Evolutionary conservation across 1,140 invertebrate genomes (phyloP).

Genomic region (Melanaphis sacchari): DNA sequence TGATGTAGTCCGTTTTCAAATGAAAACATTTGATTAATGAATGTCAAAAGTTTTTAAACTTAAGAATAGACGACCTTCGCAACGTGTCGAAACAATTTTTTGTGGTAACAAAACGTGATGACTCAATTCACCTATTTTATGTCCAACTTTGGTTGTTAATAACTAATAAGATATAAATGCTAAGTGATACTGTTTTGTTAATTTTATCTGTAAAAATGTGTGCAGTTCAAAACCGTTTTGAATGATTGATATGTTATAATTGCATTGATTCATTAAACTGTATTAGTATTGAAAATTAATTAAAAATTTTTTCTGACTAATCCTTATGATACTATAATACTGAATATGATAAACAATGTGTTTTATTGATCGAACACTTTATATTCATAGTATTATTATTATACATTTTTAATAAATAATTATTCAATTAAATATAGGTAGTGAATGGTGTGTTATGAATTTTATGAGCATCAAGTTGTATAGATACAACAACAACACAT

Average conservation of each 20-base stretch:
- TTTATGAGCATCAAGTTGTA: too few relatives aligned
- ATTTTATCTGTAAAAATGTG: neutral
- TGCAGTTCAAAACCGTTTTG: neutral
- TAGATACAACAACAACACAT: too few relatives aligned
- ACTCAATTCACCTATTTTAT: conserved; percentile 26
- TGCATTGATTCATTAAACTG: neutral
- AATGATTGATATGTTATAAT: neutral
- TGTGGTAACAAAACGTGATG: conserved; percentile 28
- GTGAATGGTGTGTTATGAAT: too few relatives aligned
- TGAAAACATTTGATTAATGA: conserved; percentile 43
- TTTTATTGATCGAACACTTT: neutral
- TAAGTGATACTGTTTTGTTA: neutral
- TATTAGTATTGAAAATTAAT: neutral
- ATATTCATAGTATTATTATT: neutral
- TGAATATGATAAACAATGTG: neutral
- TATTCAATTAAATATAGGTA: too few relatives aligned
- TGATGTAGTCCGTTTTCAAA: conserved; percentile 3
- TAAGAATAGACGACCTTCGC: conserved; percentile 46
- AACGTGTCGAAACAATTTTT: conserved; percentile 6
- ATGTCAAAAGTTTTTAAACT: conserved; percentile 40
- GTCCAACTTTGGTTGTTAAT: neutral
- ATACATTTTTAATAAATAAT: neutral
- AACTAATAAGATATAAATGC: neutral
- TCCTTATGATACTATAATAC: neutral
- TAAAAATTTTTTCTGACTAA: neutral